These are phyloP conservation scores for Mirza zaza DNA, from an alignment of 2,113 vertebrate genomes.

Conservation along the genomic window DNA sequence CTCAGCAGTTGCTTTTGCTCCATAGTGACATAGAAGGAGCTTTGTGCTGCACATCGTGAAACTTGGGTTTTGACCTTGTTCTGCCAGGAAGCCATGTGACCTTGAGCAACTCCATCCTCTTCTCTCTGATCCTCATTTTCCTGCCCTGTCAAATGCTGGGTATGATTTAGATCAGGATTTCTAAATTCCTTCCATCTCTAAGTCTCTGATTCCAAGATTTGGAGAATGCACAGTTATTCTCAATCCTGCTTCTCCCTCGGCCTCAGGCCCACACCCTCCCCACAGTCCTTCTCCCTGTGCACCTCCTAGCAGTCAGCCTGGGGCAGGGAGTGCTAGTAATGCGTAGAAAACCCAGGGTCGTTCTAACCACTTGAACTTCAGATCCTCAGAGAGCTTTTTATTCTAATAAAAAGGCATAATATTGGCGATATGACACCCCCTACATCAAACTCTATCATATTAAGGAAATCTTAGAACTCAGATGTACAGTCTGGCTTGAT, in stretches of 20 bases:
- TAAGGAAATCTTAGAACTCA: slow-evolving; percentile 94
- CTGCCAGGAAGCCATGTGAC: slow-evolving; percentile 11
- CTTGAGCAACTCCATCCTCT: neutral
- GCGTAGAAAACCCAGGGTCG: slow-evolving; percentile 65
- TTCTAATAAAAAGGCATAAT: slow-evolving; percentile 94
- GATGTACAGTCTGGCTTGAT: slow-evolving; percentile 82
- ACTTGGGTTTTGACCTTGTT: neutral
- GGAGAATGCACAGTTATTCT: neutral
- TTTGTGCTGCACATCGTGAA: neutral
- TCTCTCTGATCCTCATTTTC: neutral
- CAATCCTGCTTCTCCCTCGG: neutral
- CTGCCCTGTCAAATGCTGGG: neutral
- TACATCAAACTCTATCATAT: slow-evolving; percentile 95
- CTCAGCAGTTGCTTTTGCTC: slow-evolving; percentile 24
- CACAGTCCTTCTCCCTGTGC: slow-evolving; percentile 44
- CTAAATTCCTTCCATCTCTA: neutral
- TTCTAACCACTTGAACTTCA: slow-evolving; percentile 89
- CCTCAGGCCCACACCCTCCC: neutral
- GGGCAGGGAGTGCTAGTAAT: slow-evolving; percentile 27
- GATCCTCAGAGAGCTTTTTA: slow-evolving; percentile 91
- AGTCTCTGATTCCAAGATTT: neutral
- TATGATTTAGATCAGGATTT: neutral
- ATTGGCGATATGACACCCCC: slow-evolving; percentile 90
- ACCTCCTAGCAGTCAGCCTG: slow-evolving; percentile 61
- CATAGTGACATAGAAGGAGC: neutral